Percentiles rank a stretch among this genome's conserved stretches.
phyloP scores from a whole-genome alignment of 2,797 vertebrate species.

The Threskiornis aethiopicus region DNA sequence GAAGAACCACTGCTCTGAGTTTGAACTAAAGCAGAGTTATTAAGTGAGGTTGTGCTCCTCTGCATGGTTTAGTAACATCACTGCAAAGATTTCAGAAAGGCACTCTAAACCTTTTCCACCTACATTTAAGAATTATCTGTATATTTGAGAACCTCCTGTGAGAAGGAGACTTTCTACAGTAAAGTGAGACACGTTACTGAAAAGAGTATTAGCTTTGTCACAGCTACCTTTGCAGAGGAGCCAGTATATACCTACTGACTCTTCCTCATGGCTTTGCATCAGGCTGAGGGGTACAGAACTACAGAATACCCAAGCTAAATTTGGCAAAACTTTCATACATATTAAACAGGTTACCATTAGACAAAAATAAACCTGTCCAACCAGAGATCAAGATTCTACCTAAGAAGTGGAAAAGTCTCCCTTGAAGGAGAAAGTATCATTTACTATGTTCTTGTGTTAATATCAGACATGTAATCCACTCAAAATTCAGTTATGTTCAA shows the following conservation, averaged over 20 bases:
- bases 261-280: not conserved
- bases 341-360: not conserved
- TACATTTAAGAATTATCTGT: not conserved
- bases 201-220: not conserved
- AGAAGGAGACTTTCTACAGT: not conserved
- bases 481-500: not conserved
- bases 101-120: not conserved
- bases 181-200: not conserved
- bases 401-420: not conserved
- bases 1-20: not conserved
- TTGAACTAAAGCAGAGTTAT: not conserved
- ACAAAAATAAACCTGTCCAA: not conserved
- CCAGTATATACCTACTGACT: not conserved
- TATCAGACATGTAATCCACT: not conserved
- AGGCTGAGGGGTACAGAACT: not conserved
- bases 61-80: not conserved
- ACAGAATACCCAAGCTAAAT: not conserved
- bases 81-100: not conserved
- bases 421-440: not conserved
- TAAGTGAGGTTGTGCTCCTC: not conserved
- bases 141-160: not conserved
- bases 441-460: not conserved
- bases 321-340: not conserved
- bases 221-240: not conserved
- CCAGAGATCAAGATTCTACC: not conserved